Base-by-base conservation (phyloP, 2,113 vertebrate species). In the Piliocolobus tephrosceles region DNA sequence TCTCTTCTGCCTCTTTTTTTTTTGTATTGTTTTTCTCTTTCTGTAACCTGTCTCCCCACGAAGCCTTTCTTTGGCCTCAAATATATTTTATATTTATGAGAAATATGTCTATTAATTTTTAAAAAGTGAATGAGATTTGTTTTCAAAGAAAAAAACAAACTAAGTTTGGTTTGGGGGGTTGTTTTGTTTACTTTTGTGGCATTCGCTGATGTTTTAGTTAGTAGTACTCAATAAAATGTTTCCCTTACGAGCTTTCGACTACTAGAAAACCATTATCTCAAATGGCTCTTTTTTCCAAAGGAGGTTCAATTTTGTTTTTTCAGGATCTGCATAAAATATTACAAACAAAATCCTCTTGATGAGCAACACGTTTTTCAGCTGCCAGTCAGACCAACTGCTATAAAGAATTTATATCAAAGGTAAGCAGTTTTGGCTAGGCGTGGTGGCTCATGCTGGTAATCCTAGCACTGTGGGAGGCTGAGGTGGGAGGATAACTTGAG, bases 261-360 rank as follows among this genome's bases (percentile, higher is more conserved):
- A 55, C 52, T 22, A 81, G 38, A 80, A 94, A 93, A 52, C 3
- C n/a, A 93, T 78, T 92, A 32, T 94, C 25, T 86, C 57, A 78
- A 47, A 47, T 20, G 32, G 4, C 57, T 64, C 66, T 84, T 79
- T 93, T 68, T 80, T 70, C 47, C 25, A 58, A 84, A 86, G 90
- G 66, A 73, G 27, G n/a, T 38, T 66, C 35, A 6, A 5, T 43
- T 32, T n/a, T 58, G n/a, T 90, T 70, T 89, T 96, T 92, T 47
- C 52, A 99, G 99, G 96, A 99, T 99, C 14, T 99, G 99, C 98
- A 98, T 99, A 98, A 99, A 99, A 82, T 99, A 99, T 96, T 99
- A 99, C 94, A 99, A 99, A 97, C 99, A 99, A 66, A 99, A 99
- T 78, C 98, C 99, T 81, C 98, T 99, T 78, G 98, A 99, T 92